A percentile compares a stretch with the other conserved stretches of the same genome.
phyloP scores from a whole-genome alignment of 2,797 vertebrate genomes.

The Melanotaenia nigrans region DNA sequence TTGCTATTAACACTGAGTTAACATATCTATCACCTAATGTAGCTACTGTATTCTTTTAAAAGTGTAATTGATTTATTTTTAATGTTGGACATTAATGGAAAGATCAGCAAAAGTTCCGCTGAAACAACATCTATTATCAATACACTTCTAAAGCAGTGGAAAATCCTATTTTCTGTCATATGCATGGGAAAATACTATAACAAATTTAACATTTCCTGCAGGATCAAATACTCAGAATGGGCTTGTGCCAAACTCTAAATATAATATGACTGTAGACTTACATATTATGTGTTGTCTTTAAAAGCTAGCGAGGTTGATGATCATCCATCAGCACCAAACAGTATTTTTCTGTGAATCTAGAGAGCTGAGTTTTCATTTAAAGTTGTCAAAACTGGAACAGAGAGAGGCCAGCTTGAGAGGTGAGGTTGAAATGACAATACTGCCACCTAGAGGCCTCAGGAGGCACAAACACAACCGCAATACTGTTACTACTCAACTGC shows the following conservation, averaged over 20 bases:
- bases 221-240: slow-evolving; percentile 23
- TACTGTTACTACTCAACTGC: slow-evolving; percentile 62
- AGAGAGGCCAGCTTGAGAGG: slow-evolving; percentile 4
- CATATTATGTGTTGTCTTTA: slow-evolving; percentile 22
- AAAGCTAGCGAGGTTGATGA: slow-evolving; percentile 27
- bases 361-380: slow-evolving; percentile 27
- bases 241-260: slow-evolving; percentile 10
- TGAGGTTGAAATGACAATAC: slow-evolving; percentile 77
- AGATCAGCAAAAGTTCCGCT: neutral
- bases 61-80: slow-evolving; percentile 9
- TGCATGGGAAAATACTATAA: neutral
- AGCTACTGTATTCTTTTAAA: neutral
- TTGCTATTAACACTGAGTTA: slow-evolving; percentile 17
- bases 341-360: slow-evolving; percentile 18
- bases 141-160: neutral
- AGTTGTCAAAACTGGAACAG: slow-evolving; percentile 20
- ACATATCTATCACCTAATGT: slow-evolving; percentile 30
- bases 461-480: slow-evolving; percentile 47
- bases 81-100: neutral
- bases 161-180: neutral
- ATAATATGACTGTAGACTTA: slow-evolving; percentile 24
- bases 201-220: slow-evolving; percentile 15
- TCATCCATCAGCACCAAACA: slow-evolving; percentile 22
- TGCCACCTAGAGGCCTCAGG: slow-evolving; percentile 78
- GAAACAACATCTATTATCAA: neutral